Conservation (phyloP, 2,888 invertebrate genomes). For the Andrena chrysosceles region DNA sequence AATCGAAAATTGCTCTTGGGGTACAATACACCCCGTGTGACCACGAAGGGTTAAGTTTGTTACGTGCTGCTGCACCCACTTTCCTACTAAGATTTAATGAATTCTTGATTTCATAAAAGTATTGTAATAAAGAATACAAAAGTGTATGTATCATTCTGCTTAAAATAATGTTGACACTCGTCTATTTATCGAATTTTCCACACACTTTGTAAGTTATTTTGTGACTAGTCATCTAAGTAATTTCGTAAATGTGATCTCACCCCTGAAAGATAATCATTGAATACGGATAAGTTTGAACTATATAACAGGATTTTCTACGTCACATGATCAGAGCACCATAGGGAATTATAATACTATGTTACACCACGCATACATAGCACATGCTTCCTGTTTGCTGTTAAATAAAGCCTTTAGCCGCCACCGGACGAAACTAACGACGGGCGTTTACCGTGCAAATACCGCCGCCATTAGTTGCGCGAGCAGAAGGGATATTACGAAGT, state of each 20-base stretch:
- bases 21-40: no score
- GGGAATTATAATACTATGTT: constrained; percentile 26
- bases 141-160: no score
- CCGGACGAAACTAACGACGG: constrained; percentile 65
- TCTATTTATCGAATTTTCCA: not conserved
- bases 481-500: constrained; percentile 63
- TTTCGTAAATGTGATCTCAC: no score
- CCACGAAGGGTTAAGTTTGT: no score
- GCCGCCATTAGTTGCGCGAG: constrained; percentile 57
- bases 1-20: no score
- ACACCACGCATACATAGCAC: constrained; percentile 40
- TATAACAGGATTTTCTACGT: not conserved
- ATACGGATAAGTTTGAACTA: not conserved
- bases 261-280: not conserved
- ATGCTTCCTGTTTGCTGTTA: constrained; percentile 68
- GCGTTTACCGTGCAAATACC: constrained; percentile 69
- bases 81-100: no score
- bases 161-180: no score
- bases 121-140: no score
- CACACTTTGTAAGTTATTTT: not conserved
- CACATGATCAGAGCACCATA: not conserved
- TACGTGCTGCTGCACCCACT: no score
- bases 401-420: constrained; percentile 69
- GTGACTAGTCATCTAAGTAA: no score
- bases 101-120: no score